Percentiles rank a stretch among this genome's conserved stretches.
phyloP scores from a whole-genome alignment of 2,888 invertebrate species.

The Cantharis rustica region DNA sequence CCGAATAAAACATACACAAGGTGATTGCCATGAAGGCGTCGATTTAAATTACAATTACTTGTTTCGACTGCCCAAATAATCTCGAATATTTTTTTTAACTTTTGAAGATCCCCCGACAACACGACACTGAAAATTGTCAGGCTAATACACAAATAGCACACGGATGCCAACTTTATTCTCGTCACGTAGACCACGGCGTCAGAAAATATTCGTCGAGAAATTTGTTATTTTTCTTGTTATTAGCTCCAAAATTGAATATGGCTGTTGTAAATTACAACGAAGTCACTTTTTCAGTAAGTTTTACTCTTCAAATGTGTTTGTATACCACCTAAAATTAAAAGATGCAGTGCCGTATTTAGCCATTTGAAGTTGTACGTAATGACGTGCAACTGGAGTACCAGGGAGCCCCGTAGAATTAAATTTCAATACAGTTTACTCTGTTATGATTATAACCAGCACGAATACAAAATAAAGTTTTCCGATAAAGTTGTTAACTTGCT shows the following conservation, averaged over 20 bases:
- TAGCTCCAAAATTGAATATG: neutral
- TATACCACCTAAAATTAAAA: neutral
- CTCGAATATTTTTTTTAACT: neutral
- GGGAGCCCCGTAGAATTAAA: too few relatives aligned
- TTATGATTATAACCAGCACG: too few relatives aligned
- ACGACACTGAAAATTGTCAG: slow-evolving; percentile 17
- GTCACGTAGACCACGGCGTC: slow-evolving; percentile 32
- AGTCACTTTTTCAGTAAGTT: neutral
- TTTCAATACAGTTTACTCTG: too few relatives aligned
- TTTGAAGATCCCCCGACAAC: neutral
- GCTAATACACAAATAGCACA: slow-evolving; percentile 12
- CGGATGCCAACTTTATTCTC: slow-evolving; percentile 19
- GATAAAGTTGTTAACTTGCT: too few relatives aligned
- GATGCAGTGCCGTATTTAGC: neutral
- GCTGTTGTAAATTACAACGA: neutral
- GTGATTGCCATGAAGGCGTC: neutral
- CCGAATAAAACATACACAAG: neutral
- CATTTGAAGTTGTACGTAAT: neutral
- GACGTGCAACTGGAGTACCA: too few relatives aligned
- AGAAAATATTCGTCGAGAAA: slow-evolving; percentile 31
- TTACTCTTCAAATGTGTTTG: neutral
- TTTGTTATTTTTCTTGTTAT: slow-evolving; percentile 28
- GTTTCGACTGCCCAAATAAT: neutral
- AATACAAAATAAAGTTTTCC: too few relatives aligned
- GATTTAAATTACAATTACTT: neutral